Base-by-base conservation (phyloP, 2,888 invertebrate genomes). In the Piscicola geometra region DNA sequence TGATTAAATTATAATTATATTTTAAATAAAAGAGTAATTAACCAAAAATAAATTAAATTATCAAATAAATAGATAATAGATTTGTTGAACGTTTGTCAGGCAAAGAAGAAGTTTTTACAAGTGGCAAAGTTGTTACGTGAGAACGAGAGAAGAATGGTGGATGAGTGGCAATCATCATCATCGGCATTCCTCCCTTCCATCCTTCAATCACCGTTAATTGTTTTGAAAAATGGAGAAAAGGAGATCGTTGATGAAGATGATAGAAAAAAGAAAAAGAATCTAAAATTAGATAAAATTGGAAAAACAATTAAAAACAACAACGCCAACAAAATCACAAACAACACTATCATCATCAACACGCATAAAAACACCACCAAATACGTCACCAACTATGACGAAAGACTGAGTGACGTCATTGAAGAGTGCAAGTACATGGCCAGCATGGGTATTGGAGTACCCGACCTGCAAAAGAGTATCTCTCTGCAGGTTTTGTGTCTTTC, bases 31-130 rank as follows among this genome's bases (percentile, higher is more conserved):
- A 21, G 25, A 21, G 15, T 66, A 21, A 28, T 66, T 15, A 15
- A n/a, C 15, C 15, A 21, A 66, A 21, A 66, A 21, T 15, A 21
- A 66, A 21, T 15, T 28, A 28, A 21, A 66, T 21, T 66, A n/a
- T 66, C 15, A 66, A 21, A 66, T n/a, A 28, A 21, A 66, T n/a
- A 66, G 15, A n/a, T 66, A 18, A 21, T 3, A 33, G 30, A 15
- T 28, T n/a, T 12, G 3, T 15, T 36, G 21, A 5, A 15, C 12
- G 33, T 47, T 35, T 35, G 60, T 12, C 78, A 87, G 84, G 91
- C 92, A 0, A 92, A 93, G 81, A 86, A 89, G n/a, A 90, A 91
- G 78, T 94, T 94, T 84, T 89, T 91, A 78, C 88, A 88, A 9
- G 88, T 93, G 33, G 91, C 91, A 0, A 91, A 90, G 81, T 86